Percentiles rank a stretch among this genome's conserved stretches.
phyloP scores from a whole-genome alignment of 2,113 vertebrate genomes.

The Semicossyphus pulcher region DNA sequence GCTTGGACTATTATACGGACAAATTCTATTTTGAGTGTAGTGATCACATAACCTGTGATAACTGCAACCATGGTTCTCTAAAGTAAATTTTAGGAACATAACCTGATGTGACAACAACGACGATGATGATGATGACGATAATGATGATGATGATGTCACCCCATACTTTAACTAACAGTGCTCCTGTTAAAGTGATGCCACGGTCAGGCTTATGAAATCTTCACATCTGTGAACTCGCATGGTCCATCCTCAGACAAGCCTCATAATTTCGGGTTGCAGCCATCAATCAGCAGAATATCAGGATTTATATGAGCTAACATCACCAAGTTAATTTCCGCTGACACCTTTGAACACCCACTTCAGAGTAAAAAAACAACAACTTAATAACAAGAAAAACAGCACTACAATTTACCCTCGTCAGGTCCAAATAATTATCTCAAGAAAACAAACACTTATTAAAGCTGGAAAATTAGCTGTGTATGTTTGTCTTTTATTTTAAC shows the following conservation, averaged over 20 bases:
- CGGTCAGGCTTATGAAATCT: not conserved
- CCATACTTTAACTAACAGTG: not conserved
- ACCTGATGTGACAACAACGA: not conserved
- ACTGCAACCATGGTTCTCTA: not conserved
- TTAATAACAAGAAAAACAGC: slow-evolving; percentile 47
- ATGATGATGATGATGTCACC: too few relatives aligned
- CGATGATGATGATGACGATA: too few relatives aligned
- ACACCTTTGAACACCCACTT: slow-evolving; percentile 50
- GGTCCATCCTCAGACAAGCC: not conserved
- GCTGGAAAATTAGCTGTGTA: slow-evolving; percentile 27
- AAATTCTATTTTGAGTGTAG: slow-evolving; percentile 2
- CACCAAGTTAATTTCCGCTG: slow-evolving; percentile 52
- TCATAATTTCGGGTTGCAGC: slow-evolving; percentile 9
- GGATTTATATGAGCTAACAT: slow-evolving; percentile 45
- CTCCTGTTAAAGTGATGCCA: not conserved
- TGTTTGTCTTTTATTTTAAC: slow-evolving; percentile 19
- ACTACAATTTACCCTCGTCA: slow-evolving; percentile 48
- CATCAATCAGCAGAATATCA: slow-evolving; percentile 18
- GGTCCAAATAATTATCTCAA: slow-evolving; percentile 51
- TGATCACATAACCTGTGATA: slow-evolving; percentile 4
- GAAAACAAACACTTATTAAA: slow-evolving; percentile 43
- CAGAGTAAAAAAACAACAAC: slow-evolving; percentile 3
- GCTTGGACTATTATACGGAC: not conserved
- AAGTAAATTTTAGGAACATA: slow-evolving; percentile 6
- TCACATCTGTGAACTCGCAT: slow-evolving; percentile 19